Evolutionary conservation across 2,888 invertebrate genomes (phyloP).

Genomic region (Emmelina monodactyla): DNA sequence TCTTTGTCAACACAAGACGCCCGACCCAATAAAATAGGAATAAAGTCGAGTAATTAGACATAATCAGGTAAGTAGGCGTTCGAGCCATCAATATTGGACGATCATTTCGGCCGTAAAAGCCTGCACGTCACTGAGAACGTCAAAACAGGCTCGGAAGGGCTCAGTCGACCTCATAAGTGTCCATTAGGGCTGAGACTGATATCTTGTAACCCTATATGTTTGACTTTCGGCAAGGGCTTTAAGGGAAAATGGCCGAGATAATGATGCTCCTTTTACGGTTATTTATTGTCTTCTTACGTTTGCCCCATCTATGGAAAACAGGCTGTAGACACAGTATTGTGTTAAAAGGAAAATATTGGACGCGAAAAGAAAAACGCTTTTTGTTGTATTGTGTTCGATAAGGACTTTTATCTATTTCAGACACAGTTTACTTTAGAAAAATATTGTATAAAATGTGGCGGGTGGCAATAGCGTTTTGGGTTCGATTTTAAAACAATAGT

Average conservation of each 20-base stretch:
- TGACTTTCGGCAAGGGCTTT: slow-evolving; percentile 39
- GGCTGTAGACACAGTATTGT: no score
- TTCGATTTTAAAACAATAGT: no score
- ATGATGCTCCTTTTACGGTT: slow-evolving; percentile 30
- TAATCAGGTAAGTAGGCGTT: neutral
- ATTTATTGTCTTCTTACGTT: slow-evolving; percentile 17
- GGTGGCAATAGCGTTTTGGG: no score
- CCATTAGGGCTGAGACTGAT: slow-evolving; percentile 50
- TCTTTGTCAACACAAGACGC: neutral
- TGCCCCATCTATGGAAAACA: slow-evolving; percentile 5
- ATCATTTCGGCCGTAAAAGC: slow-evolving; percentile 2
- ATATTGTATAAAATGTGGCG: no score
- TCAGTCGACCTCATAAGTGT: slow-evolving; percentile 42
- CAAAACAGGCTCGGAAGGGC: slow-evolving; percentile 35
- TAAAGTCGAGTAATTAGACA: neutral
- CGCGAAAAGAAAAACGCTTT: no score
- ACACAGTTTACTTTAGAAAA: no score
- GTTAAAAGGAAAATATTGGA: no score
- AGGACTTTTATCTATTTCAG: no score
- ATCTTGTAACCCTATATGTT: slow-evolving; percentile 54
- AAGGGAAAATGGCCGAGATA: slow-evolving; percentile 37
- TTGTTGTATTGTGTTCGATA: no score
- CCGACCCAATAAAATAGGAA: neutral
- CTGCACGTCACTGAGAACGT: slow-evolving; percentile 28
- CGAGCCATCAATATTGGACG: neutral